phyloP scores from a whole-genome alignment of 37 sponge, comb jelly and placozoan genomes.

The Chondrosia reniformis region DNA sequence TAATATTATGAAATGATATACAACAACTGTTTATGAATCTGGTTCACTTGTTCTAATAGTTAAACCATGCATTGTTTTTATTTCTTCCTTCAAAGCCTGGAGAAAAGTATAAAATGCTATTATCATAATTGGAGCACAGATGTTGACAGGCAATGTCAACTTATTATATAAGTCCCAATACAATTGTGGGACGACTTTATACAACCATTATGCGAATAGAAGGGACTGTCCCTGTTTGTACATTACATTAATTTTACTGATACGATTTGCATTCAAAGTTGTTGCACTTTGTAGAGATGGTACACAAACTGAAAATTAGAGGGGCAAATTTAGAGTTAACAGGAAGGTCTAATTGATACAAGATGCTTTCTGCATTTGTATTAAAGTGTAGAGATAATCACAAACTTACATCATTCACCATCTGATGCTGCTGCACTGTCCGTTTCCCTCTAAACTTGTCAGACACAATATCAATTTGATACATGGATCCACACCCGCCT shows the following conservation, averaged over 20 bases:
- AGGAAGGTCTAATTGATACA: no score
- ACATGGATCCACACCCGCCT: constrained; percentile 83
- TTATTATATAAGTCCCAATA: no score
- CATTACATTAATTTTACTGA: no score
- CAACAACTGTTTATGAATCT: not conserved
- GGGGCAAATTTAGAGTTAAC: no score
- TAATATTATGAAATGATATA: no score
- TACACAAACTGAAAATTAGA: no score
- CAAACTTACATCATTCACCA: constrained; percentile 63
- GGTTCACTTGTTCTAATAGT: constrained; percentile 41
- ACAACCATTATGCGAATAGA: no score
- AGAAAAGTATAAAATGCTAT: not conserved
- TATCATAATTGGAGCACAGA: no score
- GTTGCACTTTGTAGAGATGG: no score
- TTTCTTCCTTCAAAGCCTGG: constrained; percentile 67
- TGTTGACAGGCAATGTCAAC: no score
- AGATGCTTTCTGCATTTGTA: not conserved
- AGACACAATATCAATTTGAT: constrained; percentile 45
- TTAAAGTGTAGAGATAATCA: not conserved
- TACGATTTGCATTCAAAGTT: no score
- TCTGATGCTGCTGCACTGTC: constrained; percentile 61
- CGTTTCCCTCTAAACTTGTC: constrained; percentile 58
- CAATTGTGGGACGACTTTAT: not conserved
- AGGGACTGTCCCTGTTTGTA: no score
- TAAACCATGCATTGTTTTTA: constrained; percentile 54